phyloP scores from a whole-genome alignment of 2,888 invertebrate species.

The Cylindroiulus punctatus region DNA sequence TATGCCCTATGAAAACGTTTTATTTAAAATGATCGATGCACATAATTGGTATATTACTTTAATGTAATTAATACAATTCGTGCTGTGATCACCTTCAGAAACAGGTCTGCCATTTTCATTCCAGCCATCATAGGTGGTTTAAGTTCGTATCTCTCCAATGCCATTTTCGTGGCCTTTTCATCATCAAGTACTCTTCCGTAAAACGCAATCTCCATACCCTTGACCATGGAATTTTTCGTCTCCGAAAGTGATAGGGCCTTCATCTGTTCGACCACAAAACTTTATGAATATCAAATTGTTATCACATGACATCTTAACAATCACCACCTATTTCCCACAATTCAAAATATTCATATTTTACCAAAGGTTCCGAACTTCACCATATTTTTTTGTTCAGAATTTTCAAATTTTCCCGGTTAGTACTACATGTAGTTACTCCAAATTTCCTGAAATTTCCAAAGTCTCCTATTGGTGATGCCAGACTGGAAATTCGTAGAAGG shows the following conservation, averaged over 20 bases:
- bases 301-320: too few relatives aligned
- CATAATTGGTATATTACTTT: not conserved
- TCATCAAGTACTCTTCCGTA: constrained; percentile 49
- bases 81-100: constrained; percentile 17
- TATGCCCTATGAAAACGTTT: not conserved
- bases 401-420: too few relatives aligned
- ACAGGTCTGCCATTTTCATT: not conserved
- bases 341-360: too few relatives aligned
- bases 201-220: constrained; percentile 17
- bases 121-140: not conserved
- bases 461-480: too few relatives aligned
- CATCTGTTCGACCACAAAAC: not conserved
- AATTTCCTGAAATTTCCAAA: too few relatives aligned
- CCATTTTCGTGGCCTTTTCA: constrained; percentile 20
- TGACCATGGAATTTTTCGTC: not conserved
- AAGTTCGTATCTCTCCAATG: constrained; percentile 14
- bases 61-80: not conserved
- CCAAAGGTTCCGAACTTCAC: too few relatives aligned
- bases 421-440: too few relatives aligned
- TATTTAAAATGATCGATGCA: too few relatives aligned
- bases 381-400: too few relatives aligned
- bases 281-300: too few relatives aligned
- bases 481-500: too few relatives aligned
- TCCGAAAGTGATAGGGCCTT: not conserved
- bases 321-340: too few relatives aligned